phyloP scores from a whole-genome alignment of 2,113 vertebrate genomes.

The Eulacestoma nigropectus region DNA sequence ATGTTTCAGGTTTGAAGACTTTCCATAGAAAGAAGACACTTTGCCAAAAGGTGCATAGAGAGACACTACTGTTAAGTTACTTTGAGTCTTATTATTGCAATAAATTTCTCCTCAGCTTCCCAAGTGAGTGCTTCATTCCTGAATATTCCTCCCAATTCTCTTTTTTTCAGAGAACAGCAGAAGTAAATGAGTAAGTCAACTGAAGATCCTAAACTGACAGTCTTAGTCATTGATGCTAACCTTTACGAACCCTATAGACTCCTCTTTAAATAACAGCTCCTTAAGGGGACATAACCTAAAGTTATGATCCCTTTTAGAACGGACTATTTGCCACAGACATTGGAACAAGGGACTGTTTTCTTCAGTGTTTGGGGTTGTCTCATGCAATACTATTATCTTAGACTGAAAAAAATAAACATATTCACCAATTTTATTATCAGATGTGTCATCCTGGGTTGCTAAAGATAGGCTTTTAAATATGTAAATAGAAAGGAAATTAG shows the following conservation, averaged over 20 bases:
- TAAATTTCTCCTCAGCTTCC: conserved; percentile 14
- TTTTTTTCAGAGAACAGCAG: neutral
- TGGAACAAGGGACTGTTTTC: neutral
- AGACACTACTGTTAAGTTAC: neutral
- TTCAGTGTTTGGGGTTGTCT: neutral
- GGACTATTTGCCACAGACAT: neutral
- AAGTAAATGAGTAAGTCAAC: conserved; percentile 26
- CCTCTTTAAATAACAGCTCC: conserved; percentile 29
- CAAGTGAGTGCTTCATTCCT: conserved; percentile 1
- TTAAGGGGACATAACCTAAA: neutral
- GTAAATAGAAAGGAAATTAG: neutral
- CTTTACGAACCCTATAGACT: conserved; percentile 7
- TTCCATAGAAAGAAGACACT: neutral
- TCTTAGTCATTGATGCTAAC: conserved; percentile 1
- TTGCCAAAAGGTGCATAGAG: neutral
- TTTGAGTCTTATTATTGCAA: conserved; percentile 3
- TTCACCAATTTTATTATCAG: neutral
- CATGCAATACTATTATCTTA: neutral
- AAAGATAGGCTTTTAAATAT: neutral
- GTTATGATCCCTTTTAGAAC: neutral
- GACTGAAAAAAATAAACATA: neutral
- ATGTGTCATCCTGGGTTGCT: neutral
- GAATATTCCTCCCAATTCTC: neutral
- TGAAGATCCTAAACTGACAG: conserved; percentile 19
- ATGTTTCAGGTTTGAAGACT: neutral